Evolutionary conservation across 2,113 vertebrate species (phyloP).

Genomic region (Loxodonta africana): DNA sequence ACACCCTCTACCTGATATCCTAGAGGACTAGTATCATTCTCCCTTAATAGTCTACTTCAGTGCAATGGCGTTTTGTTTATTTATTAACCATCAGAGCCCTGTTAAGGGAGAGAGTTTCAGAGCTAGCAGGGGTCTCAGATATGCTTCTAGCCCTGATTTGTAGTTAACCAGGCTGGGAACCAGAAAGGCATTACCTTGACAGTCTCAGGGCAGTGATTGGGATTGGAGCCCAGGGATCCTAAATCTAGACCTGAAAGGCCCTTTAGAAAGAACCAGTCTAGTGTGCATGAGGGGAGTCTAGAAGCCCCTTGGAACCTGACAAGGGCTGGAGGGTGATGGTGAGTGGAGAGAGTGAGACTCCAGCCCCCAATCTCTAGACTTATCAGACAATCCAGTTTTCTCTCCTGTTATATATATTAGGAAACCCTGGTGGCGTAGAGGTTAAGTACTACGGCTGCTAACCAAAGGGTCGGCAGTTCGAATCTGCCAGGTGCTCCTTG

Average conservation of each 20-base stretch:
- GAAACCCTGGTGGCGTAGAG: no score
- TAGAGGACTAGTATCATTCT: background rate
- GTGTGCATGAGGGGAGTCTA: background rate
- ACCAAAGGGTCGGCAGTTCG: no score
- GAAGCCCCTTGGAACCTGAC: background rate
- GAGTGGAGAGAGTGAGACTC: background rate
- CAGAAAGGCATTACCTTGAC: background rate
- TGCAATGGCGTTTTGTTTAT: background rate
- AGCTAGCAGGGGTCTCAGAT: background rate
- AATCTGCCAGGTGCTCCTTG: no score
- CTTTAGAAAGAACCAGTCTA: background rate
- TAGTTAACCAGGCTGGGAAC: background rate
- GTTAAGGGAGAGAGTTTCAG: background rate
- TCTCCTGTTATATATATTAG: background rate
- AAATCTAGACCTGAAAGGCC: background rate
- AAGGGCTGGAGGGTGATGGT: background rate
- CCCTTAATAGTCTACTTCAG: background rate
- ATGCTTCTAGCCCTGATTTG: background rate
- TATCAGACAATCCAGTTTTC: background rate
- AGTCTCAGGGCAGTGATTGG: background rate
- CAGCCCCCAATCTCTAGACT: background rate
- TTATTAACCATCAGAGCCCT: constrained; percentile 14
- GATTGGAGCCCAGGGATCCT: background rate
- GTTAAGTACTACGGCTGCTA: no score
- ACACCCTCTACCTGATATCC: background rate